These are phyloP conservation scores for Rhabditoides inermis DNA, from an alignment of 2,888 invertebrate genomes.

Conservation along the genomic window DNA sequence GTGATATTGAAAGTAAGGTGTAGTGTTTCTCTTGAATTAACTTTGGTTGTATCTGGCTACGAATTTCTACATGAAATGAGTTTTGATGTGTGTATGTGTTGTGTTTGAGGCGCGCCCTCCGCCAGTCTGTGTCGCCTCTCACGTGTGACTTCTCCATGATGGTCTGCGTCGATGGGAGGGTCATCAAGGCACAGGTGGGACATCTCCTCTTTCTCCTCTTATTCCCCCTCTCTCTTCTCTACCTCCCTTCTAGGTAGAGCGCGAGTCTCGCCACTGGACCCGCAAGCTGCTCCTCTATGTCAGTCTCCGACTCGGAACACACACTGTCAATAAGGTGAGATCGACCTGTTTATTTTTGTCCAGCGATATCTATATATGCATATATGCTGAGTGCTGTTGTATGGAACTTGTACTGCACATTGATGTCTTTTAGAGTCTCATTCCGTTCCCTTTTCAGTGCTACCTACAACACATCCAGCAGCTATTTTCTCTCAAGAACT, in stretches of 20 bases:
- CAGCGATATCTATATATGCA: not conserved
- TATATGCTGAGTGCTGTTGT: not conserved
- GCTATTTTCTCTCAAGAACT: constrained; percentile 71
- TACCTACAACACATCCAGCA: constrained; percentile 76
- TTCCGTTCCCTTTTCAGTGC: constrained; percentile 53
- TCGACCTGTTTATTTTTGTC: not conserved
- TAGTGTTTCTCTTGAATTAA: constrained; percentile 16
- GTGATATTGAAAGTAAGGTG: too few relatives aligned
- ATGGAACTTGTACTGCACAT: too few relatives aligned
- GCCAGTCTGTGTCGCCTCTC: constrained; percentile 20
- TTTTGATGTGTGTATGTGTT: not conserved
- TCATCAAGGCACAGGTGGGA: constrained; percentile 21
- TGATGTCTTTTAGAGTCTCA: not conserved
- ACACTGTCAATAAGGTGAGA: constrained; percentile 33
- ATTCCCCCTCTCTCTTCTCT: too few relatives aligned
- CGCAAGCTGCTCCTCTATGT: constrained; percentile 34
- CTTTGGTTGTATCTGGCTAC: not conserved
- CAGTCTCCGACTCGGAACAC: constrained; percentile 33
- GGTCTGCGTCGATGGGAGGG: constrained; percentile 26
- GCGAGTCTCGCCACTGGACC: constrained; percentile 32
- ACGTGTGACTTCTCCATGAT: constrained; percentile 21
- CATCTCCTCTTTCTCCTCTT: too few relatives aligned
- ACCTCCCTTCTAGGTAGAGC: too few relatives aligned
- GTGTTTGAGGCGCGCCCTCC: constrained; percentile 27
- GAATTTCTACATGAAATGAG: not conserved